Evolutionary conservation across 2,888 invertebrate species (phyloP).

Genomic region (Melipona bicolor): DNA sequence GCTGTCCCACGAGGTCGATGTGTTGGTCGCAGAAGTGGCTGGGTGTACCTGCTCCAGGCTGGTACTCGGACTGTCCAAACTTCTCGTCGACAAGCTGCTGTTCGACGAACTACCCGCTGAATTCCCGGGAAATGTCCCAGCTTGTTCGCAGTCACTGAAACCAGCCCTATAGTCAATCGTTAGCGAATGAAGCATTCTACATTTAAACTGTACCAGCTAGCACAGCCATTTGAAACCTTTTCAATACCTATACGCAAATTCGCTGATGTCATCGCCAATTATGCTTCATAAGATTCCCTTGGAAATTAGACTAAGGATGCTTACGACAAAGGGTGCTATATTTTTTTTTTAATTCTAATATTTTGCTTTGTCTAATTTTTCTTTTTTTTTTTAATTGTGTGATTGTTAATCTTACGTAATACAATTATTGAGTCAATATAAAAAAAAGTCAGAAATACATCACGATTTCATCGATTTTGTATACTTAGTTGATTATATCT

Average conservation of each 20-base stretch:
- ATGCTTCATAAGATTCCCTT: slow-evolving; percentile 7
- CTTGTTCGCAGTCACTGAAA: slow-evolving; percentile 82
- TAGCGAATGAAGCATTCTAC: slow-evolving; percentile 66
- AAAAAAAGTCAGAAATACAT: neutral
- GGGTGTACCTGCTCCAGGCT: slow-evolving; percentile 89
- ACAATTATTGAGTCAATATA: too few species aligned
- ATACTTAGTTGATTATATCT: neutral
- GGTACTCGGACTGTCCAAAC: slow-evolving; percentile 90
- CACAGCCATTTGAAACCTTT: slow-evolving; percentile 39
- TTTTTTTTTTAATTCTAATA: neutral
- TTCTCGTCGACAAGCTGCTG: slow-evolving; percentile 82
- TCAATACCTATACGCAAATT: slow-evolving; percentile 23
- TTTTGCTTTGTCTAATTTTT: neutral
- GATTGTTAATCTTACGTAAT: neutral
- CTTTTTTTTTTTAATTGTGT: neutral
- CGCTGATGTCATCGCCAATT: slow-evolving; percentile 5
- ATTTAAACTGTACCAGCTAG: slow-evolving; percentile 40
- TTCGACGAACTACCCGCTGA: slow-evolving; percentile 83
- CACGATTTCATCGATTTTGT: slow-evolving; percentile 9
- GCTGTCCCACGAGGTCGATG: slow-evolving; percentile 85
- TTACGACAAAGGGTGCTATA: neutral
- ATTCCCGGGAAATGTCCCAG: slow-evolving; percentile 81
- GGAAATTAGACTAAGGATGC: neutral
- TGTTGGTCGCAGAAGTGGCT: slow-evolving; percentile 74
- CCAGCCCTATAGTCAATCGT: slow-evolving; percentile 78